These are phyloP conservation scores for Cheilosia vulpina DNA, from an alignment of 2,888 invertebrate genomes.

Conservation along the genomic window DNA sequence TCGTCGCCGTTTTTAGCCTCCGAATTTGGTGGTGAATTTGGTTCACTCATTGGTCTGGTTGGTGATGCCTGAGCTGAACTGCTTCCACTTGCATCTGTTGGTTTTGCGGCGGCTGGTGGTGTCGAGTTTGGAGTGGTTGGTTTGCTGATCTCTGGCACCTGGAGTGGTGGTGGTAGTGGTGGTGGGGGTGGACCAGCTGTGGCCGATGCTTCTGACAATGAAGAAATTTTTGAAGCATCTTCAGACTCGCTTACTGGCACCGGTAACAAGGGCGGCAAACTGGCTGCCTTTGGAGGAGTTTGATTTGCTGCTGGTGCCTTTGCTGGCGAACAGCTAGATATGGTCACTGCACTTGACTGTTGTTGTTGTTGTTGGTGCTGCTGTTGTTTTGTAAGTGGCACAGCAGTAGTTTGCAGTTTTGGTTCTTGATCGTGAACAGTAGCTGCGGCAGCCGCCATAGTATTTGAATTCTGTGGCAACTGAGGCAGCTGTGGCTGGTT, in stretches of 20 bases:
- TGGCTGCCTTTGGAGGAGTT: slow-evolving; percentile 54
- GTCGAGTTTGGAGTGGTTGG: slow-evolving; percentile 27
- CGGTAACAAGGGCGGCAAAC: slow-evolving; percentile 44
- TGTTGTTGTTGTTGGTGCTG: slow-evolving; percentile 76
- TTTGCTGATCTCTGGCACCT: slow-evolving; percentile 39
- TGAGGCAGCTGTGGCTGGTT: slow-evolving; percentile 51
- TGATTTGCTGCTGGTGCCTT: slow-evolving; percentile 49
- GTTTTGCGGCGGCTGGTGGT: slow-evolving; percentile 21
- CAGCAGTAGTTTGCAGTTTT: slow-evolving; percentile 76
- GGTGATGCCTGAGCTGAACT: slow-evolving; percentile 58
- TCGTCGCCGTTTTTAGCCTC: slow-evolving; percentile 39
- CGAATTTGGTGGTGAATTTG: slow-evolving; percentile 42
- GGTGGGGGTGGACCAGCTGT: slow-evolving; percentile 19
- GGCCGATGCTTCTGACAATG: slow-evolving; percentile 19
- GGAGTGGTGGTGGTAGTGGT: slow-evolving; percentile 47
- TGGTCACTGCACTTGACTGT: slow-evolving; percentile 59
- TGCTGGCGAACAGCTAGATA: slow-evolving; percentile 50
- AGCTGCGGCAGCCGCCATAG: slow-evolving; percentile 34
- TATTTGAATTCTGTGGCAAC: slow-evolving; percentile 36
- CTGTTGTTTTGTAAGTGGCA: slow-evolving; percentile 77
- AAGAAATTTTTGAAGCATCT: slow-evolving; percentile 23
- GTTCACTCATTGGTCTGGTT: slow-evolving; percentile 37
- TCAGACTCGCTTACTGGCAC: slow-evolving; percentile 47
- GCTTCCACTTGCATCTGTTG: slow-evolving; percentile 32
- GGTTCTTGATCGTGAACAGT: slow-evolving; percentile 51